Base-by-base conservation (phyloP, 1,140 invertebrate species). In the Prorops nasuta region DNA sequence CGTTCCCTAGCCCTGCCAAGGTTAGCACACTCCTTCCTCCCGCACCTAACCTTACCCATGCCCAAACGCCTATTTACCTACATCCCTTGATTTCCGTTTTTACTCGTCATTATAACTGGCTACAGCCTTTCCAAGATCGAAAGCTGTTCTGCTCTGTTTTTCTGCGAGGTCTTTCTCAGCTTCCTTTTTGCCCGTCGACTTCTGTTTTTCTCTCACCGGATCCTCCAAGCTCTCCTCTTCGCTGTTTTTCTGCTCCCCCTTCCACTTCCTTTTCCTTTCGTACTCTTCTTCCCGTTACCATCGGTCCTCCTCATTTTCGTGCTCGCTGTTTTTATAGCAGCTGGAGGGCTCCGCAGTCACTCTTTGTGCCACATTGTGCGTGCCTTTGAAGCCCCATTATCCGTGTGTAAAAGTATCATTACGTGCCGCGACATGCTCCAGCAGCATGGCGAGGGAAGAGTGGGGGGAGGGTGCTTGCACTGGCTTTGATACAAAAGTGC, bases 321-420 rank as follows among this genome's bases (percentile, higher is more conserved):
- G 49, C 56, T 45, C 37, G 42, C 42, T 58, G 46, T 62, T 60
- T 58, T 56, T 62, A 56, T 46, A 50, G 42, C 37, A 43, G 51
- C 58, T 43, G 44, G 49, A 17, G 58, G 53, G 53, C 49, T 51
- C 49, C 43, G n/a, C n/a, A 51, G 53, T 55, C 53, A 43, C 46
- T 50, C 51, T 59, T 62, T 51, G 48, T 57, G 53, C 47, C 51
- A 64, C 59, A 66, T 64, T 58, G 57, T 57, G 54, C 54, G 50
- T 63, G 52, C 40, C 61, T 56, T 54, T 49, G 49, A 41, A 63
- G 54, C 54, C 37, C 44, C 62, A 60, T 64, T 66, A 63, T 65
- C 58, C 56, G 49, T 55, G 52, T 63, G 58, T 63, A 65, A 64
- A 64, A 63, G 60, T 62, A 53, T 58, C 54, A 63, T 64, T 64